phyloP scores from a whole-genome alignment of 2,797 vertebrate species.

The Selene dorsalis region DNA sequence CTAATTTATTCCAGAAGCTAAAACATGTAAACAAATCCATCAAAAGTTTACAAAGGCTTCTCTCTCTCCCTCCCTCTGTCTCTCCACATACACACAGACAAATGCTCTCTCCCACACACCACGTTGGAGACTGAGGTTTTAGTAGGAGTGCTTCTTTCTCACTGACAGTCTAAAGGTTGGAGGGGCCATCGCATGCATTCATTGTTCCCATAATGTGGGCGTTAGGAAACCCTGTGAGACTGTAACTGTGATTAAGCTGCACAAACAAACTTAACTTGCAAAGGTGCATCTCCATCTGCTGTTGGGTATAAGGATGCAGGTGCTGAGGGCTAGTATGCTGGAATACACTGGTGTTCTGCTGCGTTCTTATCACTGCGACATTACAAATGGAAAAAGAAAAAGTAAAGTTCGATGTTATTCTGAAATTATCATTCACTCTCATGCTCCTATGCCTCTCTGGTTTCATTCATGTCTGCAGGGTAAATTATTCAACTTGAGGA shows the following conservation, averaged over 20 bases:
- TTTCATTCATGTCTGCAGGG: constrained; percentile 15
- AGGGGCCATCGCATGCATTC: constrained; percentile 51
- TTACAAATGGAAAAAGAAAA: neutral
- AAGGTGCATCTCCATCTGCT: constrained; percentile 21
- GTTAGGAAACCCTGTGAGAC: constrained; percentile 46
- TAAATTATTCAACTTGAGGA: neutral
- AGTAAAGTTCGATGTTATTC: constrained; percentile 6
- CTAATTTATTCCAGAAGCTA: constrained; percentile 25
- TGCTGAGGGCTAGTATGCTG: neutral
- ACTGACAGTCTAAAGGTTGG: constrained; percentile 47
- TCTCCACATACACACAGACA: constrained; percentile 1
- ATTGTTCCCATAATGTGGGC: constrained; percentile 53
- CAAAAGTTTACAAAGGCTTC: constrained; percentile 25
- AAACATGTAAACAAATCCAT: constrained; percentile 43
- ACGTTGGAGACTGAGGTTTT: constrained; percentile 26
- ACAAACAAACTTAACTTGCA: constrained; percentile 42
- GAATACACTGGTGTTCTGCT: neutral
- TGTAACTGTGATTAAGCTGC: constrained; percentile 40
- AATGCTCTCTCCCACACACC: constrained; percentile 22
- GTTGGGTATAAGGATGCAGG: constrained; percentile 18
- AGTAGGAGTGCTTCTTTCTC: constrained; percentile 60
- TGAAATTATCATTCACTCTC: constrained; percentile 12
- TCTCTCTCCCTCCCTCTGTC: neutral
- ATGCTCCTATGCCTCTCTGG: neutral
- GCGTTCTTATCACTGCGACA: neutral